Conservation (phyloP, 2,113 vertebrate genomes). For the Channa argus region DNA sequence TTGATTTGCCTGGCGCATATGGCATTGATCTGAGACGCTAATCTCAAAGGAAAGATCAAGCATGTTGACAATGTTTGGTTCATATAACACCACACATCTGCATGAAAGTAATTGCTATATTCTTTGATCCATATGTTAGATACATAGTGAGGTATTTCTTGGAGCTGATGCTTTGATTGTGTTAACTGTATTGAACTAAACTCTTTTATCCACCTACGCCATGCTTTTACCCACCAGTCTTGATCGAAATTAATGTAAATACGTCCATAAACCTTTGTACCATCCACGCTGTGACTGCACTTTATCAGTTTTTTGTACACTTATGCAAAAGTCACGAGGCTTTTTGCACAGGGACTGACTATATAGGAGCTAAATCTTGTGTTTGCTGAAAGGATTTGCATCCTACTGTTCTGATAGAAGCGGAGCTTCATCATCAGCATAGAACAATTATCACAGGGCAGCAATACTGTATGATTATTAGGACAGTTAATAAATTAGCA, state of each 20-base stretch:
- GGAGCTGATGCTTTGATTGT: slow-evolving; percentile 23
- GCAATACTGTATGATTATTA: too few relatives aligned
- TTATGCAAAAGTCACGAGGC: neutral
- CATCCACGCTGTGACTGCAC: slow-evolving; percentile 4
- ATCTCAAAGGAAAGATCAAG: slow-evolving; percentile 41
- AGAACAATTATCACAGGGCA: too few relatives aligned
- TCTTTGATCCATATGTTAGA: slow-evolving; percentile 28
- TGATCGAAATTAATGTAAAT: slow-evolving; percentile 19
- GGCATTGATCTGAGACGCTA: slow-evolving; percentile 13
- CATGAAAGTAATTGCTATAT: slow-evolving; percentile 4
- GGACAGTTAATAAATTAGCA: too few relatives aligned
- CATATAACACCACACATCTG: neutral
- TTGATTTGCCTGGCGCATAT: slow-evolving; percentile 33
- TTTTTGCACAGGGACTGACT: slow-evolving; percentile 1
- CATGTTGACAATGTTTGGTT: slow-evolving; percentile 27
- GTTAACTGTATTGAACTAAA: slow-evolving; percentile 24
- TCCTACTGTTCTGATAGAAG: slow-evolving; percentile 9
- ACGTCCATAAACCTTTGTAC: neutral
- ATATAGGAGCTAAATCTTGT: slow-evolving; percentile 7
- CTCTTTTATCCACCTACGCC: slow-evolving; percentile 45
- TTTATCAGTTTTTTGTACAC: slow-evolving; percentile 17
- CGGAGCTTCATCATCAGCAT: neutral
- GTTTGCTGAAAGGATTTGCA: slow-evolving; percentile 33
- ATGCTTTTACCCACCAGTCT: neutral
- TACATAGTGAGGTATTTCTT: neutral